Percentiles rank a stretch among this genome's conserved stretches.
Evolutionary conservation across 2,888 invertebrate species (phyloP).

Genomic region (Chalcosyrphus nemorum): DNA sequence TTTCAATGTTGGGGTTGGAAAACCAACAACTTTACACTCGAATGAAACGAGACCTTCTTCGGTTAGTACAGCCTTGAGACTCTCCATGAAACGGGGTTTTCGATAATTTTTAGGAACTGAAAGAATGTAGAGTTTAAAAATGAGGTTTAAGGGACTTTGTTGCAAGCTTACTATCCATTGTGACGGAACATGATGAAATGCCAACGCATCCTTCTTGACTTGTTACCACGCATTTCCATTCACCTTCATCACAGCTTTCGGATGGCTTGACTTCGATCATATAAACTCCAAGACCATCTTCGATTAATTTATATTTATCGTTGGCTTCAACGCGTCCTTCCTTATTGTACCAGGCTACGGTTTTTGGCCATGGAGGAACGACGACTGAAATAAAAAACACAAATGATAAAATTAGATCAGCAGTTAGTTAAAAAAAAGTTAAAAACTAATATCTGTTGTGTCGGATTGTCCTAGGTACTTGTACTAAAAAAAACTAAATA

Average conservation of each 20-base stretch:
- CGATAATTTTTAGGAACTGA: constrained; percentile 95
- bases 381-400: constrained; percentile 84
- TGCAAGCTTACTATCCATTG: constrained; percentile 88
- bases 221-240: constrained; percentile 94
- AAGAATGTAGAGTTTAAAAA: constrained; percentile 58
- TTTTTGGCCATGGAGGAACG: constrained; percentile 93
- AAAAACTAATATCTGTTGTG: too few relatives aligned
- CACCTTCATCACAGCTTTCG: constrained; percentile 92
- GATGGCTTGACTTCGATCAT: constrained; percentile 89
- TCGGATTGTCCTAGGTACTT: too few relatives aligned
- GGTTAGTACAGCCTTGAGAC: constrained; percentile 92
- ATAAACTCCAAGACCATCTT: constrained; percentile 92
- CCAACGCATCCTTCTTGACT: constrained; percentile 89
- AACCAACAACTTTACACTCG: constrained; percentile 96
- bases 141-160: not conserved
- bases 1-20: constrained; percentile 92
- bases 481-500: too few relatives aligned
- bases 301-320: constrained; percentile 88
- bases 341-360: constrained; percentile 93
- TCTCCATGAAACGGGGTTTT: constrained; percentile 94
- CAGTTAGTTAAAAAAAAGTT: too few relatives aligned
- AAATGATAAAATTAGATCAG: too few relatives aligned
- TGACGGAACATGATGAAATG: constrained; percentile 88
- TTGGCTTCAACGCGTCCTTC: constrained; percentile 88
- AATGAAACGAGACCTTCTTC: constrained; percentile 96